Base-by-base conservation (phyloP, 2,797 vertebrate genomes). In the Megalops cyprinoides region DNA sequence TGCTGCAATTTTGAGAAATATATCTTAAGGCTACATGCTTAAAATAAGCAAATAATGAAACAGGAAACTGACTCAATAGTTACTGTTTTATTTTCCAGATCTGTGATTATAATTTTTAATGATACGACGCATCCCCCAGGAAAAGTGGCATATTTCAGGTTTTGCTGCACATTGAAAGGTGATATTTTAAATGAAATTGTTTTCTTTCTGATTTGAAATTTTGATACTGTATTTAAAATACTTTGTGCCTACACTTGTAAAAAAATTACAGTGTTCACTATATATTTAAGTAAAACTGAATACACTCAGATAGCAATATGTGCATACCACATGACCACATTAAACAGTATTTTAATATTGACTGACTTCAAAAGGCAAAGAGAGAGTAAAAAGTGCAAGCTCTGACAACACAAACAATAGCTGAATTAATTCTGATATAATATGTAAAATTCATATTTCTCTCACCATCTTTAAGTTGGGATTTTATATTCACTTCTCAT, bases 241-340 rank as follows among this genome's bases (percentile, higher is more conserved):
- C 91, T 92, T 95, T 95, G 94, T 91, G 91, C 91, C 94, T 93
- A 92, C 93, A 95, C 94, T 93, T 93, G 93, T 92, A 91, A 92
- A 86, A 82, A 83, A 95, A 95, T 95, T 94, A 95, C 91, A 94
- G 94, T 89, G 90, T 88, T 91, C 86, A 82, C 92, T 91, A 85
- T 93, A 91, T 92, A 87, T 93, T 94, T 94, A 93, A 93, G 92
- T 89, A 85, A 88, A 89, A 89, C 90, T 91, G 90, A 91, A 90
- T 89, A 83, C 87, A 91, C 89, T 93, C 84, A 81, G 86, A 86
- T 87, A 85, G 88, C 91, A 88, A 91, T 91, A 90, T 89, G 90
- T 91, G 91, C 90, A 87, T 82, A 92, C 86, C 88, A 87, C 84
- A 88, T 74, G 87, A 94, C 94, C 94, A 95, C 94, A 95, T 95